Evolutionary conservation across 2,797 vertebrate genomes (phyloP).

Genomic region (Lagodon rhomboides): DNA sequence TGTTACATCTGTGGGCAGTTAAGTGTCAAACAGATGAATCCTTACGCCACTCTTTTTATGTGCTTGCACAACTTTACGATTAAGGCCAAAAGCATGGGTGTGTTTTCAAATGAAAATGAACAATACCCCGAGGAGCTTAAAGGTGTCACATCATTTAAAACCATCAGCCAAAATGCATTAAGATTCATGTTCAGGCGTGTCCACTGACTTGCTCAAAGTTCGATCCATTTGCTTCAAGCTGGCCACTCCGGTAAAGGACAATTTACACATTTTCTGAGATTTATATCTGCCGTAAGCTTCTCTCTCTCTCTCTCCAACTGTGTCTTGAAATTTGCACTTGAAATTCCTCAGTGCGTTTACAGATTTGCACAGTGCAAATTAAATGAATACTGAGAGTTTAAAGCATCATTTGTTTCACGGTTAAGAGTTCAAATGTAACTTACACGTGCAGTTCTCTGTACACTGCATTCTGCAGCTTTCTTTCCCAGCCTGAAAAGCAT

Average conservation of each 20-base stretch:
- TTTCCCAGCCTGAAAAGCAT: constrained; percentile 93
- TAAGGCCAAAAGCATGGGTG: not conserved
- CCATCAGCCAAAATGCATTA: not conserved
- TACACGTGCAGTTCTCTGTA: constrained; percentile 96
- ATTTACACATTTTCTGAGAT: not conserved
- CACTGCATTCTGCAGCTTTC: constrained; percentile 97
- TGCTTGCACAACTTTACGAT: not conserved
- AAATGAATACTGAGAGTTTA: no score
- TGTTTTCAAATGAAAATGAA: not conserved
- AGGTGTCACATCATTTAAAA: no score
- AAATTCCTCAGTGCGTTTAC: not conserved
- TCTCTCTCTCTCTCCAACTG: no score
- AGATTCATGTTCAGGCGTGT: not conserved
- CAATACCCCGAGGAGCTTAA: not conserved
- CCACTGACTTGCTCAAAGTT: not conserved
- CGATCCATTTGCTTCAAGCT: not conserved
- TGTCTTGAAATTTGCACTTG: not conserved
- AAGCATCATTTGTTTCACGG: not conserved
- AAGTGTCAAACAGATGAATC: not conserved
- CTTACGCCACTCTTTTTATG: not conserved
- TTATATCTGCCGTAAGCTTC: not conserved
- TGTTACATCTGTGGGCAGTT: not conserved
- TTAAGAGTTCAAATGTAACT: no score
- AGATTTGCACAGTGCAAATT: not conserved
- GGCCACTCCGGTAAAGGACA: not conserved